Evolutionary conservation across 2,113 vertebrate species (phyloP), one percentile per base, ranked within the genome.

Genomic region (Xiphorhynchus elegans): DNA sequence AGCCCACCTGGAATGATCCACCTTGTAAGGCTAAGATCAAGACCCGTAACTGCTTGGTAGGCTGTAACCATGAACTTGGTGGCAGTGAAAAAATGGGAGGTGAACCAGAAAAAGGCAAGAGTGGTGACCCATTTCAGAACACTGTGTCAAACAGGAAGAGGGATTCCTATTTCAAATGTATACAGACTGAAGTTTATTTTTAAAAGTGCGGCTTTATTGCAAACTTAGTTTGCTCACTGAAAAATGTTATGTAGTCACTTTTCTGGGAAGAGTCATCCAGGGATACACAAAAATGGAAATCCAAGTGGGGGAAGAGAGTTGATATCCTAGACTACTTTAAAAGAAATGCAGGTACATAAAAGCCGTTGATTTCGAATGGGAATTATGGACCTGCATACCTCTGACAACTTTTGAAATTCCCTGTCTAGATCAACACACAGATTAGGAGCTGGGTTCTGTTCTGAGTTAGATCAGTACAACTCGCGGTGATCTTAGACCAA

Each of bases 41-140:
- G 81, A 95, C 84, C 89, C 53, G 40, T 94, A 96, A 92, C 76
- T 73, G 80, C 73, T 90, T 46, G 42, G 49, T 37, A 96, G 69
- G 40, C 73, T 63, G 56, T 47, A 90, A 84, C 52, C 60, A 56
- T 47, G 14, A 84, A 84, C 83, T 39, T 3, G 3, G 52, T 1
- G 25, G 67, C 50, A 94, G 87, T 95, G 90, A 88, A 89, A 82
- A 83, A 96, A 92, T 46, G 55, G 95, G 95, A 95, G 78, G 91
- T 97, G 96, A 97, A 98, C 97, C 96, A 97, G 60, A 91, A 96
- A 95, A 96, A 97, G 96, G 94, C 97, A 97, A 97, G 95, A 97
- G 91, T 87, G 93, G 95, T 90, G 93, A 86, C 97, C 96, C 56
- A 53, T 86, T 97, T 95, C 92, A 87, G 84, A 97, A 96, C 85